Base-by-base conservation (phyloP, 2,888 invertebrate genomes). In the Kuschelorhynchus macadamiae region DNA sequence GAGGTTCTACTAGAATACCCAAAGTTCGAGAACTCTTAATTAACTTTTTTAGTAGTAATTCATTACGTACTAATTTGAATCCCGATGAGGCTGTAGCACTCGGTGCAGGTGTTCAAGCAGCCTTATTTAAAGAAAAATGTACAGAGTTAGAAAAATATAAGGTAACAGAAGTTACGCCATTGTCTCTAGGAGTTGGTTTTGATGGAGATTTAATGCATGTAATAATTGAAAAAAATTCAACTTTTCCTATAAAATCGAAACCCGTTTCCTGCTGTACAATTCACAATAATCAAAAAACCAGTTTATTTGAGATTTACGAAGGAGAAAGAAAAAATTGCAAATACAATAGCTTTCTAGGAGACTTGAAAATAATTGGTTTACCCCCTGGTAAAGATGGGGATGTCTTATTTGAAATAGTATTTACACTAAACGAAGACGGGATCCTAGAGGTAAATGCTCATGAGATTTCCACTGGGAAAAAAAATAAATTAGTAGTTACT, bases 1-100 rank as follows among this genome's bases (percentile, higher is more conserved):
- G 79, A 20, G 79, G 78, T 20, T 75, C 77, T 0, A 76, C 78
- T 0, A 68, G 74, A 20, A 78, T 79, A 16, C 78, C 77, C 7
- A 76, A 76, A 71, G 57, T 79, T 9, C 71, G 73, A 33, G 33
- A 72, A 47, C 16, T 75, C 32, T 21, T 47, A 7, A 44, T 44
- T 9, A 36, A 70, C 0, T 75, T 70, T 57, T 78, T 79, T 65
- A 61, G 60, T 14, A 44, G 21, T 1, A 73, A 74, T 36, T 60
- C 71, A 17, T 41, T 75, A 9, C 70, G 59, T 25, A 71, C 67
- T 11, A 68, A 73, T 16, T 32, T 77, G 11, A 72, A 75, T 62
- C 74, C 75, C 16, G 75, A 75, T 39, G 75, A 76, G 64, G 75
- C 76, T 9, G 76, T 77, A 0, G 74, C 77, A 1, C 66, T 72